Evolutionary conservation across 2,888 invertebrate species (phyloP).

Genomic region (Zelleria hepariella): DNA sequence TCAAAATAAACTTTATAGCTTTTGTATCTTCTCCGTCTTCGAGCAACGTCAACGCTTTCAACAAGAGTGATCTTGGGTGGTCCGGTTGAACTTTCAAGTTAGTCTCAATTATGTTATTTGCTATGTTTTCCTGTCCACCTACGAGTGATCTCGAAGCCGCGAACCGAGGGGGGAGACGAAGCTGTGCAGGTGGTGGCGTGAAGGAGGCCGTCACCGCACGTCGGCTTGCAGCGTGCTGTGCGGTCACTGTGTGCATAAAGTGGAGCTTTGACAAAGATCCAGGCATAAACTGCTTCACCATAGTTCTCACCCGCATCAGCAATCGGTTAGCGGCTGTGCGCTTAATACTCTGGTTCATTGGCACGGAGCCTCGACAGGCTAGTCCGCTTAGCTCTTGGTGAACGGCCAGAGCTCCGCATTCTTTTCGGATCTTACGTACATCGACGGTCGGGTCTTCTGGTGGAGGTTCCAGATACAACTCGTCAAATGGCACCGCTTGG

Average conservation of each 20-base stretch:
- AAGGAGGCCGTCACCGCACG: conserved; percentile 57
- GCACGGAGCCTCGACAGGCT: conserved; percentile 38
- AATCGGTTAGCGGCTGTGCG: conserved; percentile 55
- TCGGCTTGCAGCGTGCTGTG: conserved; percentile 50
- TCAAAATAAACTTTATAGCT: conserved; percentile 35
- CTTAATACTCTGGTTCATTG: conserved; percentile 56
- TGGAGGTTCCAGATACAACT: conserved; percentile 26
- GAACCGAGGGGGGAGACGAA: conserved; percentile 23
- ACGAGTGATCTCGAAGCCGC: conserved; percentile 41
- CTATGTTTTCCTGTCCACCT: conserved; percentile 41
- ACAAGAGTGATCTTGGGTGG: conserved; percentile 40
- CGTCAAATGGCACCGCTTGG: conserved; percentile 23
- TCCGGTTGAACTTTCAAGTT: conserved; percentile 28
- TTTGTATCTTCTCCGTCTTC: conserved; percentile 36
- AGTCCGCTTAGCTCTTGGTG: conserved; percentile 51
- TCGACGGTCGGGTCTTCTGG: conserved; percentile 39
- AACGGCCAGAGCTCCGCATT: conserved; percentile 52
- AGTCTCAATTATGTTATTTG: conserved; percentile 30
- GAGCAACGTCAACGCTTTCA: conserved; percentile 42
- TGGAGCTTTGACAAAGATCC: conserved; percentile 39
- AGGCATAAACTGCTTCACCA: conserved; percentile 51
- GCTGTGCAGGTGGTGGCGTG: conserved; percentile 43
- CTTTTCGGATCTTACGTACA: conserved; percentile 41
- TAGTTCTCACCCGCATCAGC: conserved; percentile 42
- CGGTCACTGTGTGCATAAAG: conserved; percentile 51